Conservation (phyloP, 1,140 invertebrate species). For the Solenopsis fugax region DNA sequence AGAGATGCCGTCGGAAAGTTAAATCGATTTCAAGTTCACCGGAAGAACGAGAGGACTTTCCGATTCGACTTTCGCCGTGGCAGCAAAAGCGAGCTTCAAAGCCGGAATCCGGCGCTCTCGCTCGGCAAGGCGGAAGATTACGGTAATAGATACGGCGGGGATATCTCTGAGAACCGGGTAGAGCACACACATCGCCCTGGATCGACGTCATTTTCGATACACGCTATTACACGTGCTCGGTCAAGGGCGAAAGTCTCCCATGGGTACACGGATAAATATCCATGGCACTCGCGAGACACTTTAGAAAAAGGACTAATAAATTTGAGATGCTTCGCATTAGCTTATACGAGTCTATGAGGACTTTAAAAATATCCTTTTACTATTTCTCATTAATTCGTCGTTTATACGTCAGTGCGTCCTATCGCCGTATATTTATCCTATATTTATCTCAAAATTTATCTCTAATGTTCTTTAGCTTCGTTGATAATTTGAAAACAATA, state of each 20-base stretch:
- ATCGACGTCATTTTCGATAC: constrained; percentile 60
- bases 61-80: constrained; percentile 52
- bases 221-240: constrained; percentile 45
- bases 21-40: constrained; percentile 61
- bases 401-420: not conserved
- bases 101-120: constrained; percentile 50
- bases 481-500: not conserved
- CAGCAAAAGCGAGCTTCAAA: constrained; percentile 59
- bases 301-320: constrained; percentile 37
- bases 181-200: not conserved
- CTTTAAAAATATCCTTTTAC: not conserved
- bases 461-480: not conserved
- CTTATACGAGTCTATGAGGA: constrained; percentile 5
- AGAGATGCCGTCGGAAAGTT: constrained; percentile 42
- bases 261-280: constrained; percentile 37
- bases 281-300: not conserved
- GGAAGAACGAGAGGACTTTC: constrained; percentile 52
- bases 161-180: constrained; percentile 28
- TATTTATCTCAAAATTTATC: not conserved
- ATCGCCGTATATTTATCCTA: not conserved
- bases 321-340: not conserved
- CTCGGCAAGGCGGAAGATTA: constrained; percentile 62
- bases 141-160: constrained; percentile 58
- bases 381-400: not conserved
- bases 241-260: constrained; percentile 61